Percentiles rank a stretch among this genome's conserved stretches.
Evolutionary conservation across 2,113 vertebrate genomes (phyloP).

Genomic region (Okapia johnstoni): DNA sequence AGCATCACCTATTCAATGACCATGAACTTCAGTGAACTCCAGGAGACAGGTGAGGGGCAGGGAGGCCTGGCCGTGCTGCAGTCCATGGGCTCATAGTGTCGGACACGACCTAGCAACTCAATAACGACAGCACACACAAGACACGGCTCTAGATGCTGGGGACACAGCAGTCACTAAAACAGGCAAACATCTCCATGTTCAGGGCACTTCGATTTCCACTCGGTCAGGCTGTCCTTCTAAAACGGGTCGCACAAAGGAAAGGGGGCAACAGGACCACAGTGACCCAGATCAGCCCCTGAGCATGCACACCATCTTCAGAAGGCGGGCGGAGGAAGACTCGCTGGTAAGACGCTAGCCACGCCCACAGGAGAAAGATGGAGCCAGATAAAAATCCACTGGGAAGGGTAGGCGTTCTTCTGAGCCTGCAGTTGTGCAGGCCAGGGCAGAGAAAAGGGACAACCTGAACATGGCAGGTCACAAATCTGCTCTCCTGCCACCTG

Average conservation of each 20-base stretch:
- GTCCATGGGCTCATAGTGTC: not conserved
- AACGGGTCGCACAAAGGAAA: not conserved
- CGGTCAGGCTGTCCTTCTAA: not conserved
- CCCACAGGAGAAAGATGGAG: not conserved
- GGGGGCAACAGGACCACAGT: not conserved
- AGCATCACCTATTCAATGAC: not conserved
- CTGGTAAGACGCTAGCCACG: not conserved
- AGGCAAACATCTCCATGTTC: not conserved
- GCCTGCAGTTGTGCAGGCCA: not conserved
- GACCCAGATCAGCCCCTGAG: not conserved
- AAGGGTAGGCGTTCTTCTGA: not conserved
- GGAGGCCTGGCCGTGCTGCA: not conserved
- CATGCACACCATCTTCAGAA: not conserved
- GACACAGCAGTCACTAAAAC: not conserved
- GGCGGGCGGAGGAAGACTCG: not conserved
- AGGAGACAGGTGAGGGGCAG: not conserved
- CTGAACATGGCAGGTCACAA: constrained; percentile 18
- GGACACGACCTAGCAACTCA: fast-evolving
- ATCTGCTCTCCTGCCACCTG: constrained; percentile 30
- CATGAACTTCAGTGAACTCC: not conserved
- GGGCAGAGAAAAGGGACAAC: not conserved
- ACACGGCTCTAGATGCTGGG: not conserved
- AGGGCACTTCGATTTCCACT: not conserved
- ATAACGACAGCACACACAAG: not conserved
- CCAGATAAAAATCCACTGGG: not conserved